Percentiles rank a stretch among this genome's conserved stretches.
Evolutionary conservation across 2,113 vertebrate species (phyloP).

Genomic region (Morone chrysops): DNA sequence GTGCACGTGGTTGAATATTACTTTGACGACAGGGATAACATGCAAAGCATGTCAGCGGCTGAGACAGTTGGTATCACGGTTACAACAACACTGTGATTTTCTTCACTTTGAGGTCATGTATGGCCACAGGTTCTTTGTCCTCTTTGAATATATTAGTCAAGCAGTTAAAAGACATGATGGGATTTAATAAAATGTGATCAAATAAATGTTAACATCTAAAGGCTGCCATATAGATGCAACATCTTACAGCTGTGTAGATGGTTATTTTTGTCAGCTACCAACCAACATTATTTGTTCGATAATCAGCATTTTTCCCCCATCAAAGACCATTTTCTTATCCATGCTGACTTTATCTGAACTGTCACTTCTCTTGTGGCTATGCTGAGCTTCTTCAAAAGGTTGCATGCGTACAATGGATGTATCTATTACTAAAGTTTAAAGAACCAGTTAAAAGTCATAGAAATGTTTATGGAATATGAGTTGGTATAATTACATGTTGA

Average conservation of each 20-base stretch:
- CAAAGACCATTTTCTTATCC: background rate
- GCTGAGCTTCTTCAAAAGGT: background rate
- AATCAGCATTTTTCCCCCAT: background rate
- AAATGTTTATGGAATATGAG: background rate
- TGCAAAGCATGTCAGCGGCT: conserved; percentile 30
- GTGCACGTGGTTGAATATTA: background rate
- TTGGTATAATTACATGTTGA: background rate
- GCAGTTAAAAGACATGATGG: conserved; percentile 40
- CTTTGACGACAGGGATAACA: conserved; percentile 38
- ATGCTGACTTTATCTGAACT: conserved; percentile 9
- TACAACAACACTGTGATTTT: conserved; percentile 40
- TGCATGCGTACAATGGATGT: background rate
- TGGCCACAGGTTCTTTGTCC: conserved; percentile 31
- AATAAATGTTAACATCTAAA: conserved; percentile 44
- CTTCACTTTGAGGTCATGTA: conserved; percentile 46
- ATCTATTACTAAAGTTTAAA: background rate
- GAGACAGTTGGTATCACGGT: conserved; percentile 39
- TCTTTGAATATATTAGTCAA: conserved; percentile 45
- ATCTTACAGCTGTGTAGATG: conserved; percentile 20
- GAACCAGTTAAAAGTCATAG: background rate
- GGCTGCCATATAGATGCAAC: conserved; percentile 43
- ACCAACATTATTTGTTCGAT: conserved; percentile 14
- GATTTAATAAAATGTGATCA: conserved; percentile 51
- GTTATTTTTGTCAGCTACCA: conserved; percentile 27
- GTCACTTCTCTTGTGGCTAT: conserved; percentile 11